Percentiles rank a stretch among this genome's conserved stretches.
Conservation (phyloP, 2,113 vertebrate species). For the Numida meleagris region DNA sequence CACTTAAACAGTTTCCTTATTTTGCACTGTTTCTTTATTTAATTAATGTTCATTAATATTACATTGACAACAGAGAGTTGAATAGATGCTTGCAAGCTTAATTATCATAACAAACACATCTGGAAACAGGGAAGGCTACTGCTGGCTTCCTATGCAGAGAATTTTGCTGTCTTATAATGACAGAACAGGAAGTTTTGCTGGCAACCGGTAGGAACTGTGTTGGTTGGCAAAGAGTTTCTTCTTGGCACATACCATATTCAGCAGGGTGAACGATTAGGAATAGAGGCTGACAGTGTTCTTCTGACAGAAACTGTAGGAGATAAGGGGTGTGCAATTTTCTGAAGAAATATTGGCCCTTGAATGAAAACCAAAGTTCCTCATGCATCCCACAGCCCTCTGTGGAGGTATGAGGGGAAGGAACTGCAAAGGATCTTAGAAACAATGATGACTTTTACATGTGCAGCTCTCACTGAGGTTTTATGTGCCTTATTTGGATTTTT, state of each 20-base stretch:
- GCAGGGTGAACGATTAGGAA: neutral
- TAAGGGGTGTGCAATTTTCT: neutral
- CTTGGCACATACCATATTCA: neutral
- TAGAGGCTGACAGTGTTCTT: neutral
- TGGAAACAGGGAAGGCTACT: neutral
- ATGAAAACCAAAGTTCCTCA: neutral
- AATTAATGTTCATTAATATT: neutral
- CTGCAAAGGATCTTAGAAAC: neutral
- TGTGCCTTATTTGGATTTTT: neutral
- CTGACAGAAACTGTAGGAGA: neutral
- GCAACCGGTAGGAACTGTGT: rapidly evolving
- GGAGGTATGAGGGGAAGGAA: neutral
- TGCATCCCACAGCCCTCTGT: neutral
- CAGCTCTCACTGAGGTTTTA: neutral
- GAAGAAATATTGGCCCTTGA: neutral
- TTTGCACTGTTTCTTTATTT: neutral
- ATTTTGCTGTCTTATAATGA: neutral
- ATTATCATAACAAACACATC: neutral
- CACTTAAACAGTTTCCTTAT: neutral
- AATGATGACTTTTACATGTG: neutral
- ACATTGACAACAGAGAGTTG: neutral
- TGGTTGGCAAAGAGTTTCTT: neutral
- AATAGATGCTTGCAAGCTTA: neutral
- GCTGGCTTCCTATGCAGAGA: neutral
- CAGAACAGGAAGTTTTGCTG: neutral